A percentile compares a stretch with the other conserved stretches of the same genome.
Evolutionary conservation across 2,113 vertebrate species (phyloP).

Genomic region (Coreoperca whiteheadi): DNA sequence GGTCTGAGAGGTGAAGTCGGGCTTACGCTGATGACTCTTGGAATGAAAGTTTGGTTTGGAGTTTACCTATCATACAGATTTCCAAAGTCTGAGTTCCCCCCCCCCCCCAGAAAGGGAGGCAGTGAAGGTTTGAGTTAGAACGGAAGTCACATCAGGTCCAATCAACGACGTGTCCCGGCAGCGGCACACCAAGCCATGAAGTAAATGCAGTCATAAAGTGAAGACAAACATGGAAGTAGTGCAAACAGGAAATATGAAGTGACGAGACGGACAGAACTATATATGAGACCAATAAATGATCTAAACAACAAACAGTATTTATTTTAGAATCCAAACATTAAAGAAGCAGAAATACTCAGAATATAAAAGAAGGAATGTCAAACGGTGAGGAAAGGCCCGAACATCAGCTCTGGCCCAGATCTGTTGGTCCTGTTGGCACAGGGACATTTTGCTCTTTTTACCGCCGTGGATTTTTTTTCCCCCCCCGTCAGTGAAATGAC

Average conservation of each 20-base stretch:
- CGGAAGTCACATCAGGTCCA: background rate
- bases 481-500: background rate
- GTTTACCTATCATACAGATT: background rate
- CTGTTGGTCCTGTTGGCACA: background rate
- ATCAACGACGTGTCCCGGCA: background rate
- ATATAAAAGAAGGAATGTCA: too few species aligned
- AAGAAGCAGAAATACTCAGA: too few species aligned
- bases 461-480: background rate
- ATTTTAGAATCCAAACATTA: too few species aligned
- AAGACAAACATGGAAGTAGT: background rate
- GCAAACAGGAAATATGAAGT: background rate
- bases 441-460: background rate
- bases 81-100: background rate
- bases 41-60: background rate
- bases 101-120: background rate
- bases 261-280: rapidly evolving
- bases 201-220: too few species aligned
- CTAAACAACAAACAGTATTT: background rate
- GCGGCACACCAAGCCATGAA: too few species aligned
- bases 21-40: background rate
- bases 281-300: background rate
- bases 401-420: background rate
- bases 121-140: background rate
- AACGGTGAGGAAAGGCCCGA: too few species aligned
- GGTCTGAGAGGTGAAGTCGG: too few species aligned